Base-by-base conservation (phyloP, 1,140 invertebrate genomes). In the Drosophila orosa region DNA sequence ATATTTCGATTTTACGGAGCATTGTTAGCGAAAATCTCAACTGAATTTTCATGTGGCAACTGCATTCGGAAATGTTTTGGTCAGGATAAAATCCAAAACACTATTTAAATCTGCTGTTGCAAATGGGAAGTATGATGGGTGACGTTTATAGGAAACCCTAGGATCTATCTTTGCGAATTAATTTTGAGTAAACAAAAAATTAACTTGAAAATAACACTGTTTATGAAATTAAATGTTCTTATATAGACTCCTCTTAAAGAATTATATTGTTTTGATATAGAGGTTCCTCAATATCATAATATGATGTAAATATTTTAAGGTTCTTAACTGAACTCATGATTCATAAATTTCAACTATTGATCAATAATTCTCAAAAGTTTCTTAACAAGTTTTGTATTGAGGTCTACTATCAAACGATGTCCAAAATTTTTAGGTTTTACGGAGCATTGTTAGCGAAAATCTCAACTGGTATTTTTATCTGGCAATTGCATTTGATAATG, bases 11-110 rank as follows among this genome's bases (percentile, higher is more conserved):
- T 58, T 75, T 71, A 27, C 39, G 74, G 67, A 67, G 75, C 84
- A 71, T 80, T 73, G 84, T 86, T 86, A 87, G 83, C 83, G 84
- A 87, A 87, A 87, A 87, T 76, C 83, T 76, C 84, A 80, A 61
- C 50, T 67, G 35, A 37, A 10, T 29, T 66, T 77, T 78, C 33
- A 33, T 87, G 47, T 89, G 48, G 84, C 82, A 86, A 66, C 61
- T 25, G 45, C 61, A 58, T 72, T 25, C 7, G 44, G 7, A 69
- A 84, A 45, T 62, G 73, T 58, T 39, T 44, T 45, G 72, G 44
- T 37, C 48, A 39, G 24, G 25, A 27, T 48, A 44, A 25, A 27
- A 48, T 58, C 75, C 63, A 66, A 52, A 19, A 42, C 59, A 77
- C 68, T 59, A 24, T 57, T n/a, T 9, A 17, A 68, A 54, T 31